Conservation (phyloP, 2,113 vertebrate genomes). For the Ancistrus triradiatus region DNA sequence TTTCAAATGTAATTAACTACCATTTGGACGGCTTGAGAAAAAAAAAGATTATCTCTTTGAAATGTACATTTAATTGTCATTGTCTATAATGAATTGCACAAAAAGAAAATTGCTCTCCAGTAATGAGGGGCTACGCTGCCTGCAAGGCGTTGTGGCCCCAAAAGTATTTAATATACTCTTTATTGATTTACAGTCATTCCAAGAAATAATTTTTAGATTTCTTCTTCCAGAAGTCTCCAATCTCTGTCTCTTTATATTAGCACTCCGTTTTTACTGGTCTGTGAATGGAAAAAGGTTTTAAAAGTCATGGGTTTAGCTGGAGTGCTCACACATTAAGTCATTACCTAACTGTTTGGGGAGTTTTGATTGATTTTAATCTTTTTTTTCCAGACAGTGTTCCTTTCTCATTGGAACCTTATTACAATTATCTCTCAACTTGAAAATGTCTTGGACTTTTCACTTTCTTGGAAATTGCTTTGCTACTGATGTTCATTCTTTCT, state of each 20-base stretch:
- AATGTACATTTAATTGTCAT: slow-evolving; percentile 37
- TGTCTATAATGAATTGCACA: slow-evolving; percentile 39
- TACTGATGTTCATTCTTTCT: background rate
- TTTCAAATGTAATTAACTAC: slow-evolving; percentile 46
- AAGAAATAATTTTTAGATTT: slow-evolving; percentile 36
- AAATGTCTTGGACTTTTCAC: slow-evolving; percentile 5
- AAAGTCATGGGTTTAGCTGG: background rate
- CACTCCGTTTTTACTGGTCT: slow-evolving; percentile 5
- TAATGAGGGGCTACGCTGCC: slow-evolving; percentile 29
- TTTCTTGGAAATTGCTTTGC: slow-evolving; percentile 4
- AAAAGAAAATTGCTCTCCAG: slow-evolving; percentile 26
- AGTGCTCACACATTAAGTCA: background rate
- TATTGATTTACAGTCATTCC: slow-evolving; percentile 47
- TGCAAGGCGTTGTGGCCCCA: slow-evolving; percentile 11
- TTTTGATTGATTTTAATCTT: slow-evolving; percentile 27
- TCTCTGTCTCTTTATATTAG: slow-evolving; percentile 34
- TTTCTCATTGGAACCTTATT: background rate
- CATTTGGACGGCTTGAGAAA: slow-evolving; percentile 25
- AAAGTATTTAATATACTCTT: slow-evolving; percentile 36
- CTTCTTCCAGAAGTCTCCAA: slow-evolving; percentile 26
- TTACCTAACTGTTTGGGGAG: slow-evolving; percentile 10
- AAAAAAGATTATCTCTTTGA: slow-evolving; percentile 42
- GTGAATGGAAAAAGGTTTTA: slow-evolving; percentile 24
- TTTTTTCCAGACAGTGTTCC: background rate
- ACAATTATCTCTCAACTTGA: slow-evolving; percentile 6